Percentiles rank a stretch among this genome's conserved stretches.
Conservation (phyloP, 2,797 vertebrate species). For the Oreochromis grahami region DNA sequence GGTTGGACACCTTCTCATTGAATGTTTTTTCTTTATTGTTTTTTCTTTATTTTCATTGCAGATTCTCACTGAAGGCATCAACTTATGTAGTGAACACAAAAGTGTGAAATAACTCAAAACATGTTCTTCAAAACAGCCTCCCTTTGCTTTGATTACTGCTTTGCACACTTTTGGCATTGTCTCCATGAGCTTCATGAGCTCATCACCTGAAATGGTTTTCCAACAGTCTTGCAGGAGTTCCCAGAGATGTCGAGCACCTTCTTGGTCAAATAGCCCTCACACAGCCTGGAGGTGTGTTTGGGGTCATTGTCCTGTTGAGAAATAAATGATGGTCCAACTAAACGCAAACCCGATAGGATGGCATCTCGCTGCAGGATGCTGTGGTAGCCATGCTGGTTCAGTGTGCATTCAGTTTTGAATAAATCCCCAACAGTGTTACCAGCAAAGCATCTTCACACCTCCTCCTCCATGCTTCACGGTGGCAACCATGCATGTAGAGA, state of each 20-base stretch:
- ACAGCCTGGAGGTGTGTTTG: not conserved
- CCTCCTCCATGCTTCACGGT: not conserved
- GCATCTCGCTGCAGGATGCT: not conserved
- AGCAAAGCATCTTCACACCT: not conserved
- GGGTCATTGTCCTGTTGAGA: not conserved
- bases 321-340: not conserved
- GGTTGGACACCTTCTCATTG: not conserved
- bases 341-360: accelerated
- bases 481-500: not conserved
- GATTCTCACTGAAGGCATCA: not conserved
- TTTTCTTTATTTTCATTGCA: accelerated
- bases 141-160: not conserved
- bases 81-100: not conserved
- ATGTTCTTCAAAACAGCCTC: not conserved
- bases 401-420: not conserved
- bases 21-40: not conserved
- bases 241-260: not conserved
- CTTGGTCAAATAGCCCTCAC: not conserved
- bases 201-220: not conserved
- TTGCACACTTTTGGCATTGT: not conserved
- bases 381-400: not conserved
- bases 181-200: not conserved
- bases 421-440: not conserved
- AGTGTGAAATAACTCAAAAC: not conserved
- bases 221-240: not conserved